Base-by-base conservation (phyloP, 2,113 vertebrate genomes). In the Sterrhoptilus dennistouni region DNA sequence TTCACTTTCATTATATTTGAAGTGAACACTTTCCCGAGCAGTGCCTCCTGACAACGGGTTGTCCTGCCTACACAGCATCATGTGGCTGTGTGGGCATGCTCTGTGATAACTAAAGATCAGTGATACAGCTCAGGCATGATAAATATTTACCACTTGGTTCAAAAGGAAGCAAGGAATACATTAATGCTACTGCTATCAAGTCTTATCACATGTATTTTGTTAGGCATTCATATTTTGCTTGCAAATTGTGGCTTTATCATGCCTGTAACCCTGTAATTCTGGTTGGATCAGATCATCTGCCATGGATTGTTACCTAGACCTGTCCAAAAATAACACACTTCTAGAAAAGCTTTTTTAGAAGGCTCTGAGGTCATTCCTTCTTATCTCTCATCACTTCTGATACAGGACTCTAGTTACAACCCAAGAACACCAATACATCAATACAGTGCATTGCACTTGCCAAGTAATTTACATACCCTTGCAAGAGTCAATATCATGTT, bases 161-260 rank as follows among this genome's bases (percentile, higher is more conserved):
- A 85, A 95, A 93, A 89, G 57, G 72, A 91, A 84, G 59, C 23
- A 33, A 53, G 29, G 47, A 79, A 53, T 59, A 85, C 63, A 81
- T 87, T 65, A 91, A 72, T 2, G 8, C 33, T 56, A 31, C 17
- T 59, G 36, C 36, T 94, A 50, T 68, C 69, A 60, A 56, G 24
- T 35, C 75, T 56, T 77, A 71, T 88, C 68, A 76, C 33, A 50
- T 52, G 5, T 33, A 27, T 84, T 88, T 47, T 75, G 36, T 82
- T 78, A 87, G 28, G 38, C 33, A 35, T 74, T 96, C 76, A 50
- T 71, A 64, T 6, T 22, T 70, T 91, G 44, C 52, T 87, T 64
- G 91, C 57, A 81, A 91, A 65, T 85, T 50, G 24, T 64, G 38
- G 63, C 96, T 95, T 94, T 53, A 52, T 86, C 83, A 71, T 54